Evolutionary conservation across 2,113 vertebrate species (phyloP).

Genomic region (Pterocles orientalis): DNA sequence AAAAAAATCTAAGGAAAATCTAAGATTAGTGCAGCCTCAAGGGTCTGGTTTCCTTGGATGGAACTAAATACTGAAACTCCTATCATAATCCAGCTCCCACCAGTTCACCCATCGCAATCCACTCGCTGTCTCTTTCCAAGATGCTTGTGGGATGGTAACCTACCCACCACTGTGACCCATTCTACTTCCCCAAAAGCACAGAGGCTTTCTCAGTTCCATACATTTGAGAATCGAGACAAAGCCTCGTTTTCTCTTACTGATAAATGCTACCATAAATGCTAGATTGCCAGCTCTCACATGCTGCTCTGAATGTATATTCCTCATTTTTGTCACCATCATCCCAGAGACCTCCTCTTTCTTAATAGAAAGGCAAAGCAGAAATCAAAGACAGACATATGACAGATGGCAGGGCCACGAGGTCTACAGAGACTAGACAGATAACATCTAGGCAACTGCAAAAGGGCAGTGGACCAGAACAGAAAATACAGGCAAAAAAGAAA

Average conservation of each 20-base stretch:
- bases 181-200: background rate
- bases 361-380: background rate
- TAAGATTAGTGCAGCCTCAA: background rate
- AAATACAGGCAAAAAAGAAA: background rate
- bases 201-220: background rate
- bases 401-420: background rate
- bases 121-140: background rate
- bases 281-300: background rate
- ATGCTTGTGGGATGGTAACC: background rate
- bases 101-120: background rate
- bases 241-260: background rate
- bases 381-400: background rate
- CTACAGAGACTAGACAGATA: background rate
- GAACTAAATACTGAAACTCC: background rate
- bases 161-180: background rate
- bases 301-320: background rate
- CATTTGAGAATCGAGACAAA: background rate
- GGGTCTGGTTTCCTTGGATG: background rate
- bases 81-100: background rate
- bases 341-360: background rate
- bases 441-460: background rate
- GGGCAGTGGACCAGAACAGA: background rate
- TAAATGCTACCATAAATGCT: background rate
- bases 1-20: background rate
- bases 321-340: background rate